Base-by-base conservation (phyloP, 2,113 vertebrate genomes). In the Axis porcinus region DNA sequence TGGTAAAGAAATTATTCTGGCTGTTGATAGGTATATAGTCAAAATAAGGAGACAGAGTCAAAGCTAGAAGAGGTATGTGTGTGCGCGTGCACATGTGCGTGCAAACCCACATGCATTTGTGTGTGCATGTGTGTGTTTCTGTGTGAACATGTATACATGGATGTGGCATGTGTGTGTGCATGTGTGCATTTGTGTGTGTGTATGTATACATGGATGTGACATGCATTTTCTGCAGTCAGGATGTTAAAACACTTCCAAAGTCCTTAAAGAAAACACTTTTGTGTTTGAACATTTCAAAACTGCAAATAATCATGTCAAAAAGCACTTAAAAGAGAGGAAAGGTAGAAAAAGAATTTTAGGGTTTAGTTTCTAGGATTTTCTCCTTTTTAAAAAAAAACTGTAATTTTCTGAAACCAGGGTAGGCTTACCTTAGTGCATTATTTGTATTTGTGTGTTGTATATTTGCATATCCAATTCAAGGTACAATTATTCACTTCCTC, bases 311-410 rank as follows among this genome's bases (percentile, higher is more conserved):
- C 23, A 86, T 19, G 21, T 70, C 64, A 91, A 76, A 54, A 84
- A 89, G 8, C 55, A 84, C 52, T 85, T 30, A 95, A 23, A 86
- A 81, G 27, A 89, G 30, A 82, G 40, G 28, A 89, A 94, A 58
- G 13, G 11, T 23, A 89, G 43, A 54, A 40, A 55, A 87, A 76
- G 25, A 91, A 81, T 79, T 96, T 91, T 27, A 86, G n/a, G 16
- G 40, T 5, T 45, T 43, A 58, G 25, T 9, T 55, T 89, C 30
- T 10, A 86, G 54, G 16, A 55, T 82, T 57, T 86, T 95, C 47
- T 91, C 30, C 21, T 7, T 82, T 40, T 50, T 0, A 45, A 81
- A 89, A n/a, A 87, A 87, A 81, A 54, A 23, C 58, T 91, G 0
- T 55, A 64, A 58, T 94, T 96, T 97, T 60, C 78, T 86, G 17